phyloP scores from a whole-genome alignment of 2,797 vertebrate genomes.

The Sandelia bainsii region DNA sequence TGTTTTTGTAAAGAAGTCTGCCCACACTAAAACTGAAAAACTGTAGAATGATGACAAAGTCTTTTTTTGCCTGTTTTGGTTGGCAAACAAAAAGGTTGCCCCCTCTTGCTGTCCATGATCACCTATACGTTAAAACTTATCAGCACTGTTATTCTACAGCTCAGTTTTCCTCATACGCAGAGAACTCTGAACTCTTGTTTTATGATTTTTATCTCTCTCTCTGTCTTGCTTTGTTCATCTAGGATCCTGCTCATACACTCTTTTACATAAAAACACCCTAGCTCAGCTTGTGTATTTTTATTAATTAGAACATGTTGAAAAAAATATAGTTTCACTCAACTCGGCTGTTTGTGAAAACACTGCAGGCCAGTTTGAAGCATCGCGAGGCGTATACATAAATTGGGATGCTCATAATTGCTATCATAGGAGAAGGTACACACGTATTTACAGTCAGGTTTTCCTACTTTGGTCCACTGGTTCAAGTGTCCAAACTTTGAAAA shows the following conservation, averaged over 20 bases:
- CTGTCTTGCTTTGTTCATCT: not conserved
- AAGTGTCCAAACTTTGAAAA: conserved; percentile 61
- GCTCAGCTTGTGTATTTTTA: conserved; percentile 45
- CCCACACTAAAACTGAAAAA: too few relatives aligned
- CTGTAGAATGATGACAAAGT: too few relatives aligned
- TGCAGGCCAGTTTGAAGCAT: conserved; percentile 48
- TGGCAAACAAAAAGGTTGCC: too few relatives aligned
- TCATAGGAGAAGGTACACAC: conserved; percentile 62
- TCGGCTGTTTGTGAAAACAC: too few relatives aligned
- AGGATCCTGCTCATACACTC: not conserved
- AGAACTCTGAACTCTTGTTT: not conserved
- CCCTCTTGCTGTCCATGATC: too few relatives aligned
- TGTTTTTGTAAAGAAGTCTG: too few relatives aligned
- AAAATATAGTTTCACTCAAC: too few relatives aligned
- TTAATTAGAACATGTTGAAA: conserved; percentile 60
- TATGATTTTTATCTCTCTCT: not conserved
- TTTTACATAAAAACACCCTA: not conserved
- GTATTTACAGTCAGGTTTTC: conserved; percentile 71
- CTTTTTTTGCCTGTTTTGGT: too few relatives aligned
- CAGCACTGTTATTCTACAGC: too few relatives aligned
- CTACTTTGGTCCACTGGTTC: conserved; percentile 62
- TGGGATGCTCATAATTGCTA: conserved; percentile 54
- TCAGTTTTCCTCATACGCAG: too few relatives aligned
- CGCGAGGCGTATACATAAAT: conserved; percentile 45
- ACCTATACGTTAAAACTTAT: too few relatives aligned